Evolutionary conservation across 2,797 vertebrate genomes (phyloP).

Genomic region (Melopsittacus undulatus): DNA sequence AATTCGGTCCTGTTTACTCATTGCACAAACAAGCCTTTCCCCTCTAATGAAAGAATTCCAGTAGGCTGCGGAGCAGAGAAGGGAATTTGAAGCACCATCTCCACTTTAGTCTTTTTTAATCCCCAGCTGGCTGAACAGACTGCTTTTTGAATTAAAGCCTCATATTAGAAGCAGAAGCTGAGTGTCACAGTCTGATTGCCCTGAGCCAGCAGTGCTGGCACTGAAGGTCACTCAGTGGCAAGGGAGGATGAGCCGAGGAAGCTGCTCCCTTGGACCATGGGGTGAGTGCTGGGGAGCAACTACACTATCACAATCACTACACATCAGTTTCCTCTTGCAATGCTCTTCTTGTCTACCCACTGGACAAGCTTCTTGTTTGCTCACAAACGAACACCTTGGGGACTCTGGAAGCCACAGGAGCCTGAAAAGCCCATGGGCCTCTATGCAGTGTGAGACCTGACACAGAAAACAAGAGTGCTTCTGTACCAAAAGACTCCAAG

Average conservation of each 20-base stretch:
- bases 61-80: background rate
- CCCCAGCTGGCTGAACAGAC: background rate
- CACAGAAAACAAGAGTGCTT: background rate
- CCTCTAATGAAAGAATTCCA: background rate
- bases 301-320: no score
- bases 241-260: background rate
- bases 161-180: background rate
- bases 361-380: accelerated
- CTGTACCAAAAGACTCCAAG: background rate
- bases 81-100: background rate
- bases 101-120: background rate
- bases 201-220: background rate
- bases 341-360: background rate
- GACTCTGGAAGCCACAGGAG: background rate
- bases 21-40: constrained; percentile 1
- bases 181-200: background rate
- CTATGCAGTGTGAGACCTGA: accelerated
- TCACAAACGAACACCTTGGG: background rate
- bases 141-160: background rate
- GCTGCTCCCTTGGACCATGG: background rate
- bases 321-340: background rate
- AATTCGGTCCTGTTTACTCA: background rate
- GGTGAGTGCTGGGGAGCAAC: background rate
- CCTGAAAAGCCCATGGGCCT: background rate
- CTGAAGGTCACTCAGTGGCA: background rate